Percentiles rank a stretch among this genome's conserved stretches.
phyloP scores from a whole-genome alignment of 2,888 invertebrate species.

The Temnothorax unifasciatus region DNA sequence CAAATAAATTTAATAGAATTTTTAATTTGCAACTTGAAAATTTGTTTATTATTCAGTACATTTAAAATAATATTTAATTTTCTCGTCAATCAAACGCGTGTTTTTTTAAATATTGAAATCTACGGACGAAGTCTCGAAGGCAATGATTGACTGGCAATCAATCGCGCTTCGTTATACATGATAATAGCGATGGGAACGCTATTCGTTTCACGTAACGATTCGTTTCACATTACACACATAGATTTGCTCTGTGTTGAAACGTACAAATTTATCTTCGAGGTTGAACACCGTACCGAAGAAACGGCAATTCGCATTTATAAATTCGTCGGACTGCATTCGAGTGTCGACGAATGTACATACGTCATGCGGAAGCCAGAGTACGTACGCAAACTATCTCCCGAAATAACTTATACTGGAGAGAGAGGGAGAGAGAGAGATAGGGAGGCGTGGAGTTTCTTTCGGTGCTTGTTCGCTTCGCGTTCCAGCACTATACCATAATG shows the following conservation, averaged over 20 bases:
- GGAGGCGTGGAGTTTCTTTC: slow-evolving; percentile 38
- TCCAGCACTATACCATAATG: slow-evolving; percentile 15
- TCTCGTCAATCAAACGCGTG: neutral
- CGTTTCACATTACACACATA: neutral
- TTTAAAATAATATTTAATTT: neutral
- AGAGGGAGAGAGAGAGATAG: slow-evolving; percentile 38
- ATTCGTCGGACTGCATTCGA: neutral
- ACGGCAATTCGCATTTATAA: slow-evolving; percentile 35
- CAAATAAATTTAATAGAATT: neutral
- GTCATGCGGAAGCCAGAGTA: slow-evolving; percentile 11
- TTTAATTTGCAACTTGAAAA: slow-evolving; percentile 1
- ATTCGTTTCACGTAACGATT: neutral
- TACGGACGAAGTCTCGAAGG: neutral
- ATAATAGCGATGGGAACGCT: neutral
- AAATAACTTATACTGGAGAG: slow-evolving; percentile 41
- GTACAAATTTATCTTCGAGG: slow-evolving; percentile 27
- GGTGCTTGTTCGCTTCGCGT: slow-evolving; percentile 1
- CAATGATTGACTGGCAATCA: slow-evolving; percentile 3
- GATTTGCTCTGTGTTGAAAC: neutral
- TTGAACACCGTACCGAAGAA: slow-evolving; percentile 4
- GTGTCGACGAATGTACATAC: neutral
- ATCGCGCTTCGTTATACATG: neutral
- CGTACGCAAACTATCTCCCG: slow-evolving; percentile 29
- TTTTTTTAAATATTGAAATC: neutral
- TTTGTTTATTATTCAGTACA: neutral